A percentile compares a stretch with the other conserved stretches of the same genome.
These are phyloP conservation scores for Oopsacas minuta DNA, from an alignment of 37 sponge, comb jelly and placozoan genomes.

Conservation along the genomic window DNA sequence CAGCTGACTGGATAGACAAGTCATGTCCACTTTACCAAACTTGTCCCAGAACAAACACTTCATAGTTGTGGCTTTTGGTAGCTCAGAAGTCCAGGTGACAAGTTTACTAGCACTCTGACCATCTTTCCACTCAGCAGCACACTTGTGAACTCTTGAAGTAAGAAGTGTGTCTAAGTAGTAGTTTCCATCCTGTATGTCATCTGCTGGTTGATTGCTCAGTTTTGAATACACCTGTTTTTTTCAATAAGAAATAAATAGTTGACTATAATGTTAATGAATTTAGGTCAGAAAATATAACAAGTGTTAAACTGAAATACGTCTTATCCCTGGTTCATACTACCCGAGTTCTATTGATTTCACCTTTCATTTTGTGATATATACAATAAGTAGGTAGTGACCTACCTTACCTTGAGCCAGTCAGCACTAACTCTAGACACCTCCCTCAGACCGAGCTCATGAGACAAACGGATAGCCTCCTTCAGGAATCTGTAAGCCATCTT, in stretches of 20 bases:
- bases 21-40: neutral
- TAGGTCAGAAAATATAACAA: neutral
- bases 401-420: slow-evolving; percentile 17
- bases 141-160: neutral
- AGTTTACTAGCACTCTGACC: neutral
- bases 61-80: neutral
- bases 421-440: neutral
- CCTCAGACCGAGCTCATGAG: neutral
- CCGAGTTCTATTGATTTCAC: no score
- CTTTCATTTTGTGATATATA: neutral
- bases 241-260: no score
- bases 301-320: neutral
- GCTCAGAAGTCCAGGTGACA: neutral
- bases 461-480: neutral
- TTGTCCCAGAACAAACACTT: slow-evolving; percentile 5
- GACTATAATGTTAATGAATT: no score
- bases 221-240: neutral
- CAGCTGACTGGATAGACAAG: neutral
- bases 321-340: neutral
- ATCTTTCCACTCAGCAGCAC: neutral
- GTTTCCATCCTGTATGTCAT: neutral
- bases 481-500: slow-evolving; percentile 2
- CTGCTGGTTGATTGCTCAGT: neutral
- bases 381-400: neutral
- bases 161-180: neutral